Conservation (phyloP, 2,888 invertebrate species). For the Conomelus anceps region DNA sequence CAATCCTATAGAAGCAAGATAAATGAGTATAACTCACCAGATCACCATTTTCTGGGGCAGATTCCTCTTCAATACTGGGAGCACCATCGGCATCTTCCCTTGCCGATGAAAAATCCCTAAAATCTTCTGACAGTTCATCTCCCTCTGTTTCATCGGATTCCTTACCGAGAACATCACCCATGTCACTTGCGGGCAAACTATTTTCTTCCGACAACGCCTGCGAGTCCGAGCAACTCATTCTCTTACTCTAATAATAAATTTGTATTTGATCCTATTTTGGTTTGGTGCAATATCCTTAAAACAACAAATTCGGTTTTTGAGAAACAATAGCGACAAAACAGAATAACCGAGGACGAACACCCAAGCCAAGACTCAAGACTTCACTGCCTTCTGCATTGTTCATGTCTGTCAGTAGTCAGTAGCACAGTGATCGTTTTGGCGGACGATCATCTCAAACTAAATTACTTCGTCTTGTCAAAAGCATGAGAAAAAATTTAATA, state of each 20-base stretch:
- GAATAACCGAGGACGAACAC: constrained; percentile 24
- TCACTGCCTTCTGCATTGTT: background rate
- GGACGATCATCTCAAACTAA: no score
- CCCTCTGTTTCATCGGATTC: constrained; percentile 30
- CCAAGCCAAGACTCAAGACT: constrained; percentile 20
- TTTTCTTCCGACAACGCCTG: constrained; percentile 25
- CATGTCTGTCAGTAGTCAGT: background rate
- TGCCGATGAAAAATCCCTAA: constrained; percentile 20
- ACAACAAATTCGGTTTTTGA: constrained; percentile 11
- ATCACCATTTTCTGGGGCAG: background rate
- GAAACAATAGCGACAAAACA: constrained; percentile 22
- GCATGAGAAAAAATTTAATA: no score
- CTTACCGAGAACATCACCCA: constrained; percentile 33
- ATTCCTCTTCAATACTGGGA: constrained; percentile 24
- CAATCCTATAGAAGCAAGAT: background rate
- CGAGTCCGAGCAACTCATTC: constrained; percentile 31
- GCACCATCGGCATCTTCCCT: constrained; percentile 31
- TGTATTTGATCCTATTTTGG: constrained; percentile 4
- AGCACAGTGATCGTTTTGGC: no score
- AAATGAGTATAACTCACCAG: background rate
- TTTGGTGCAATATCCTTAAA: background rate
- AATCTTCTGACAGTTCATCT: constrained; percentile 27
- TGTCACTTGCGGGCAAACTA: constrained; percentile 26
- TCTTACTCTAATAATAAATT: constrained; percentile 14
- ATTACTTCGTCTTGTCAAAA: no score